Base-by-base conservation (phyloP, 2,888 invertebrate species). In the Cactoblastis cactorum region DNA sequence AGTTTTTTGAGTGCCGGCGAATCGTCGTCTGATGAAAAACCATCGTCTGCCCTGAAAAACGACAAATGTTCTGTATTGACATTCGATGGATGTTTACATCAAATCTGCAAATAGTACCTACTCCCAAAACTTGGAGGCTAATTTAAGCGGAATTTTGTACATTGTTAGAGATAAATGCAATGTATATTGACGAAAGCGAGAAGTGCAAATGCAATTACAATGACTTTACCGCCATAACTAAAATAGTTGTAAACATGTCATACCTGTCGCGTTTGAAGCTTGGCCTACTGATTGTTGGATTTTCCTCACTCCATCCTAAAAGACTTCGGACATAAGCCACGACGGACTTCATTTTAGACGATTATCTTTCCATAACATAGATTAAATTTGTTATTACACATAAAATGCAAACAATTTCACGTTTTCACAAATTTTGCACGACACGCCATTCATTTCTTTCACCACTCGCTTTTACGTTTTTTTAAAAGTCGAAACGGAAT, bases 191-290 rank as follows among this genome's bases (percentile, higher is more conserved):
- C n/a, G n/a, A n/a, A n/a, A n/a, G n/a, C n/a, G n/a, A n/a, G n/a
- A n/a, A n/a, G n/a, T n/a, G n/a, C n/a, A n/a, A n/a, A n/a, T n/a
- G n/a, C 46, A 45, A 63, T 70, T 73, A 64, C 58, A 63, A 59
- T 51, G 69, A 73, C 75, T 84, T 90, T 89, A 74, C 90, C 90
- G 90, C 90, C 90, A 88, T 88, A 88, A 80, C 79, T 68, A 73
- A 65, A 62, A 57, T 85, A 88, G 86, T 87, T 76, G 79, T 73
- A 49, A 49, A 49, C 77, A 74, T 79, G 80, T 77, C 83, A 81
- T 78, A 89, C 90, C 90, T 90, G 83, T 87, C 81, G 74, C 90
- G 79, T 78, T 90, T 90, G 74, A 78, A 76, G 77, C 75, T 80
- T 63, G 74, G 67, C 64, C 71, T 73, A 53, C 71, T 72, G 53